These are phyloP conservation scores for Halcyon leucocephala DNA, from an alignment of 2,797 vertebrate genomes.

Conservation along the genomic window DNA sequence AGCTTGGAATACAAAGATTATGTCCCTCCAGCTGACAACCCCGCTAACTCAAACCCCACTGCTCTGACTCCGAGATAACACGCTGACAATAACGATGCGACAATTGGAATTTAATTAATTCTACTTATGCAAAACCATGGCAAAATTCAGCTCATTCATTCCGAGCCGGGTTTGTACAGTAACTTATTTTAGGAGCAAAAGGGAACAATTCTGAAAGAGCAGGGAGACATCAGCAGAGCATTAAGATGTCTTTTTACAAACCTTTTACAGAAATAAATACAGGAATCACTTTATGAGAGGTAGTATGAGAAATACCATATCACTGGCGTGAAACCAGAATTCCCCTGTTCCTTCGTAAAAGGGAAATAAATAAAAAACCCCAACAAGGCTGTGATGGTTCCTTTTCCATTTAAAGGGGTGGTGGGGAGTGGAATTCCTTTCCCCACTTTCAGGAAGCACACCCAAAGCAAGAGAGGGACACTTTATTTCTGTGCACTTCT, in stretches of 20 bases:
- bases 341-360: background rate
- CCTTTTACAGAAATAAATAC: background rate
- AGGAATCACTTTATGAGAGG: background rate
- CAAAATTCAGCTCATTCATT: constrained; percentile 51
- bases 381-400: background rate
- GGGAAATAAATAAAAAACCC: background rate
- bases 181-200: constrained; percentile 34
- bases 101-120: constrained; percentile 69
- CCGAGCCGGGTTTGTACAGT: background rate
- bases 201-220: background rate
- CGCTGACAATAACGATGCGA: constrained; percentile 54
- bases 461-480: background rate
- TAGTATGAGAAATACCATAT: background rate
- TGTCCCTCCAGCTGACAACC: constrained; percentile 63
- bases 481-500: background rate
- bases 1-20: constrained; percentile 35
- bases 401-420: background rate
- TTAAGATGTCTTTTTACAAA: constrained; percentile 22
- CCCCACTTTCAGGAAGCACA: background rate
- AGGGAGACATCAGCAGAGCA: background rate
- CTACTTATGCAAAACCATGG: constrained; percentile 58
- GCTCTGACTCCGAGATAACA: constrained; percentile 46
- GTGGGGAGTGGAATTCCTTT: background rate
- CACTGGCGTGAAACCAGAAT: background rate
- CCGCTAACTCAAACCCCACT: constrained; percentile 55